phyloP scores from a whole-genome alignment of 1,140 invertebrate genomes.

The Carcinoscorpius rotundicauda region DNA sequence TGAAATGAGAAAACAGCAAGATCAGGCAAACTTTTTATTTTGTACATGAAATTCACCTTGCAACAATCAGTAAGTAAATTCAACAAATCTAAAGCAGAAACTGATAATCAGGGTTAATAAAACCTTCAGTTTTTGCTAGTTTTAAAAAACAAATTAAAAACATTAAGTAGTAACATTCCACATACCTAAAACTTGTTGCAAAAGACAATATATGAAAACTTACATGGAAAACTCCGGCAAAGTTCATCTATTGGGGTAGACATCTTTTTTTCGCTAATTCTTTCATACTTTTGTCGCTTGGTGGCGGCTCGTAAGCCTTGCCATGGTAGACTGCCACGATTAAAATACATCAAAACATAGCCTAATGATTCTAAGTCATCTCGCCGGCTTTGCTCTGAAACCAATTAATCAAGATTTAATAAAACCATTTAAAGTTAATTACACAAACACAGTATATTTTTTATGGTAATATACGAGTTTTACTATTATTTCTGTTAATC shows the following conservation, averaged over 20 bases:
- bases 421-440: conserved; percentile 3
- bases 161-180: too few species aligned
- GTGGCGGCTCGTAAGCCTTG: conserved; percentile 45
- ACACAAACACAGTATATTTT: conserved; percentile 4
- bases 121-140: too few species aligned
- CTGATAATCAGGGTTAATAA: too few species aligned
- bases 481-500: too few species aligned
- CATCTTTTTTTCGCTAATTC: conserved; percentile 42
- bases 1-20: too few species aligned
- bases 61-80: too few species aligned
- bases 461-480: too few species aligned
- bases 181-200: too few species aligned
- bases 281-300: conserved; percentile 47
- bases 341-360: conserved; percentile 48
- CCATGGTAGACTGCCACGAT: conserved; percentile 42
- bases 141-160: too few species aligned
- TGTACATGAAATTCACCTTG: too few species aligned
- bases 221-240: conserved; percentile 35
- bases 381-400: conserved; percentile 64
- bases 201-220: conserved; percentile 16
- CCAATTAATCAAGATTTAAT: conserved; percentile 11
- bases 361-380: conserved; percentile 64
- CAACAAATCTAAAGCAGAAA: too few species aligned
- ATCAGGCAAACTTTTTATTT: too few species aligned
- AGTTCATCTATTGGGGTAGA: conserved; percentile 39